Evolutionary conservation across 2,888 invertebrate genomes (phyloP), one percentile per base, ranked within the genome.

Genomic region (Apodemia mormo): DNA sequence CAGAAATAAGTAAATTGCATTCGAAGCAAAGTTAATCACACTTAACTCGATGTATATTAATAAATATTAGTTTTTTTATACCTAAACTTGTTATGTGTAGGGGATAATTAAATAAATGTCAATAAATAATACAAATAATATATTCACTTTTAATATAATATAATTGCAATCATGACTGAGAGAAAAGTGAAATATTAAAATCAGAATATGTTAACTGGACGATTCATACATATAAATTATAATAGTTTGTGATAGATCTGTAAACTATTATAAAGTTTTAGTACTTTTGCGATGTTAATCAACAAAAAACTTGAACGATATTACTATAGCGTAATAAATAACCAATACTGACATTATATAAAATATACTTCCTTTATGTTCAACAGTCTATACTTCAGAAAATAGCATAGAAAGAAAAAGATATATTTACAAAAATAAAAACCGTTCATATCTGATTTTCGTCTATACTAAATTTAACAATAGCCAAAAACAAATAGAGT

Each of bases 351-450:
- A 75, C 77, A 77, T 78, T 79, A 79, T 76, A 85, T 83, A 86
- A 85, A 85, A 87, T 86, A 87, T 85, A 88, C 81, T 85, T 82
- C 79, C 80, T 82, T 83, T 78, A 85, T 79, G 81, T 84, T 84
- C 78, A 90, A 90, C 86, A 90, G 88, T 87, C 82, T 85, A 86
- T 85, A 86, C 74, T 84, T 86, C 81, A 84, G 85, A 82, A 82
- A 86, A 80, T 85, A 85, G 85, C 85, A 85, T 72, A 82, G 82
- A 79, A 76, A 81, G 82, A 84, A 85, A 81, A 82, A 82, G 85
- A 83, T 82, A 80, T 81, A 85, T 84, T 85, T 85, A 87, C 85
- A 89, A 78, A 75, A 81, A 73, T 77, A 78, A 81, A 84, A 85
- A 84, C 85, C 82, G 85, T 81, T 78, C 77, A 79, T 81, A 83